Conservation (phyloP, 35 echinoderm and acorn worm genomes). For the Stichopus chloronotus region DNA sequence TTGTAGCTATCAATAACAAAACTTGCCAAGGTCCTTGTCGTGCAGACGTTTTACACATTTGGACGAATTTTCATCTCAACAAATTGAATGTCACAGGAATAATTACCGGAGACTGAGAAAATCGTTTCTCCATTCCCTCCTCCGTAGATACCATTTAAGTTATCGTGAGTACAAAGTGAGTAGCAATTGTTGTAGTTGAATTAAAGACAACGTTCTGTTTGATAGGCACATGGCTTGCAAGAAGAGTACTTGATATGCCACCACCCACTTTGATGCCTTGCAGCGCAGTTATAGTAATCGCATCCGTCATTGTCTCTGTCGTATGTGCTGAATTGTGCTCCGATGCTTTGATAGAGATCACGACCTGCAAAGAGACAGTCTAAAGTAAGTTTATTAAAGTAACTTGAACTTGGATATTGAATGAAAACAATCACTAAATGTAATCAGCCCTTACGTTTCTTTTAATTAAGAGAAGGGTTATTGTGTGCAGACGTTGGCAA, state of each 20-base stretch:
- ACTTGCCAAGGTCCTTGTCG: too few species aligned
- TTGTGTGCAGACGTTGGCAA: too few species aligned
- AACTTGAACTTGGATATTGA: too few species aligned
- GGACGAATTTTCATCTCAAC: too few species aligned
- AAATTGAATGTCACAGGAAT: not conserved
- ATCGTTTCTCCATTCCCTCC: not conserved
- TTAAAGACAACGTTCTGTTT: too few species aligned
- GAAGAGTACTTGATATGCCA: not conserved
- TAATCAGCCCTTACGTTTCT: too few species aligned
- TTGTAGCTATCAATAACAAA: too few species aligned
- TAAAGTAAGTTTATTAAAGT: too few species aligned
- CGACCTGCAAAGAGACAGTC: too few species aligned
- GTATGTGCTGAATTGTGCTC: slow-evolving; percentile 27
- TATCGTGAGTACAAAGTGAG: not conserved
- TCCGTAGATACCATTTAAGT: slow-evolving; percentile 9
- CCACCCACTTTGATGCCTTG: not conserved
- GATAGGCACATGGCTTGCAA: not conserved
- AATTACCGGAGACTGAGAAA: not conserved
- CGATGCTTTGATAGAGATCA: not conserved
- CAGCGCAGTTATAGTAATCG: slow-evolving; percentile 3
- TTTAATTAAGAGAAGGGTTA: too few species aligned
- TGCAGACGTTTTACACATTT: too few species aligned
- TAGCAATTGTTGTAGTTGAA: not conserved
- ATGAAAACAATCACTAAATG: too few species aligned
- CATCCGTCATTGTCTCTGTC: slow-evolving; percentile 17